These are phyloP conservation scores for Okamejei kenojei DNA, from an alignment of 2,797 vertebrate species.

Conservation along the genomic window DNA sequence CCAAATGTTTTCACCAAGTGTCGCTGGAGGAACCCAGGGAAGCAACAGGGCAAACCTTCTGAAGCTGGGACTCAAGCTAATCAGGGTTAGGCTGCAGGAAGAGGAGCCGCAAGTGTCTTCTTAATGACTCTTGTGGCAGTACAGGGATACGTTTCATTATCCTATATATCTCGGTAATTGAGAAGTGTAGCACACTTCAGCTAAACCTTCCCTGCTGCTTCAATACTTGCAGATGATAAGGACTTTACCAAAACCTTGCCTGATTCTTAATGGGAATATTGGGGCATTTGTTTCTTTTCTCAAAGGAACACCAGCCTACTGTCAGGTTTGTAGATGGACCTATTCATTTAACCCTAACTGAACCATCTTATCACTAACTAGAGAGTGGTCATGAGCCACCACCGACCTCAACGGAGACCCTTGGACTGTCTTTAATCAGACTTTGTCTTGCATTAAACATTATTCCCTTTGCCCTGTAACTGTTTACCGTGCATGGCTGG, in stretches of 20 bases:
- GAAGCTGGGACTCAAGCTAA: constrained; percentile 51
- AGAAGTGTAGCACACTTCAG: constrained; percentile 24
- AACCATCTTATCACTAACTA: no score
- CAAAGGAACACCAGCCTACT: neutral
- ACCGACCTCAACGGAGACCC: no score
- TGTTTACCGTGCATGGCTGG: no score
- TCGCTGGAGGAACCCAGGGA: constrained; percentile 61
- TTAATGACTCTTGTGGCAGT: constrained; percentile 49
- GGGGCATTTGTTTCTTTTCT: neutral
- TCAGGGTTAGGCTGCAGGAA: constrained; percentile 51
- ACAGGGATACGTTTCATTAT: neutral
- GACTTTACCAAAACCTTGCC: constrained; percentile 19
- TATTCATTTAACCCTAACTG: constrained; percentile 1
- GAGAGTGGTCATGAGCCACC: no score
- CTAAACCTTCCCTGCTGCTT: constrained; percentile 32
- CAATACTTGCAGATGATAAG: constrained; percentile 31
- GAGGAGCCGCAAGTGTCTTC: constrained; percentile 55
- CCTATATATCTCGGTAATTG: constrained; percentile 30
- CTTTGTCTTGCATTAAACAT: no score
- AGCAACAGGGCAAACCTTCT: constrained; percentile 55
- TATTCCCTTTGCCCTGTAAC: no score
- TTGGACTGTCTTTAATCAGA: no score
- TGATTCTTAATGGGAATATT: constrained; percentile 8
- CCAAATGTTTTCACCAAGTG: constrained; percentile 81
- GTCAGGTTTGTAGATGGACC: constrained; percentile 17